Evolutionary conservation across 2,797 vertebrate genomes (phyloP), one percentile per base, ranked within the genome.

Genomic region (Chelonia mydas): DNA sequence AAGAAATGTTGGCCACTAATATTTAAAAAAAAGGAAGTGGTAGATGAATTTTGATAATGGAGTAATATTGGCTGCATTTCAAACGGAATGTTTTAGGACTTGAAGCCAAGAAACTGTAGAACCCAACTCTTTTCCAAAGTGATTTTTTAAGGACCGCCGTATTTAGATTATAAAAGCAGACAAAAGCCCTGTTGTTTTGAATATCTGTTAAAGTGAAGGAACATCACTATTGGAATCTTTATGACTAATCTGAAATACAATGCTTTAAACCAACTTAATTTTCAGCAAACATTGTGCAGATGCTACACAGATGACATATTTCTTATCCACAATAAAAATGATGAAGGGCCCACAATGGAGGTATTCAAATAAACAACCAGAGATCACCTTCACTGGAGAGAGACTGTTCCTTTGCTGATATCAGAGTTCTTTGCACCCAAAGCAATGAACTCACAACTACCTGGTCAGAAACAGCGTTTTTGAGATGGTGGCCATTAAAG

Each of bases 241-340:
- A 41, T 88, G 92, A 97, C 91, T 94, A 65, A 97, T 90, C 96
- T 95, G 90, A 97, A 97, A 96, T 93, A 94, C 59, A 97, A 90
- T 15, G 45, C 92, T 95, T 93, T 96, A 96, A 97, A 95, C 45
- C 55, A 95, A 94, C 83, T 91, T 96, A 95, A 96, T 96, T 97
- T 96, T 96, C 93, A 95, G 84, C 83, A 86, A 97, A 95, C 77
- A 28, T 84, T 94, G 93, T 88, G 54, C 87, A 90, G 95, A 95
- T 93, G 93, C 92, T 90, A 41, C 88, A 74, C 27, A 95, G 93
- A 89, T 94, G 93, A 89, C 94, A 96, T 51, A 82, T 96, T 95
- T 91, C 93, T 97, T 95, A 93, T 51, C 84, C 41, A 59, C 77
- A 61, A 88, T 97, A 97, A 98, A 98, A 97, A 95, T 97, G 90